A percentile compares a stretch with the other conserved stretches of the same genome.
These are phyloP conservation scores for Megaptera novaeangliae DNA, from an alignment of 2,113 vertebrate genomes.

Conservation along the genomic window DNA sequence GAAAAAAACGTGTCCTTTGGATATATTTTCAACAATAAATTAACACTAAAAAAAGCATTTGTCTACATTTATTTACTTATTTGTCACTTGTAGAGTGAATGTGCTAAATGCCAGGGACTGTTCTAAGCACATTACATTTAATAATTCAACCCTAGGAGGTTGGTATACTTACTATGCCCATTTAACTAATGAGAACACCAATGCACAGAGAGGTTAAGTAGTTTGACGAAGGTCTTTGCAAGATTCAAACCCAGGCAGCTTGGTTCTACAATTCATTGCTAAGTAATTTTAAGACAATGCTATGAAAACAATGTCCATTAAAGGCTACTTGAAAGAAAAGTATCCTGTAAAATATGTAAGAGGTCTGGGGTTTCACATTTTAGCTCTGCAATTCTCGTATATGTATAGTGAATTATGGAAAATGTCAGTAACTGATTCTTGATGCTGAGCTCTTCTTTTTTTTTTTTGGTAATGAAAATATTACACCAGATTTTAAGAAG, in stretches of 20 bases:
- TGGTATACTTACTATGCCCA: background rate
- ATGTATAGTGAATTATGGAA: background rate
- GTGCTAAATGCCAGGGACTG: background rate
- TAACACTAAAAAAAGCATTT: background rate
- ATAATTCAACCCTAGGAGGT: background rate
- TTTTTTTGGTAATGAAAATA: background rate
- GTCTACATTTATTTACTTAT: background rate
- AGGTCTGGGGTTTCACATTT: background rate
- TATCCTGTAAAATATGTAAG: background rate
- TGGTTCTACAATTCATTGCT: background rate
- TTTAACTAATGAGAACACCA: background rate
- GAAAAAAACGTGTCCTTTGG: background rate
- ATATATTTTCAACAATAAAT: background rate
- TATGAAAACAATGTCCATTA: background rate
- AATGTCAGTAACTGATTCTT: background rate
- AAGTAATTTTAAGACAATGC: background rate
- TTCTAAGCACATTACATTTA: background rate
- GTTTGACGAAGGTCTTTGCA: background rate
- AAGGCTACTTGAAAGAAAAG: background rate
- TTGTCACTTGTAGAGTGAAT: background rate
- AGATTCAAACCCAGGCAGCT: background rate
- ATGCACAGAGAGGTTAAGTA: background rate
- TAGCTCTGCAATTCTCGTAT: background rate
- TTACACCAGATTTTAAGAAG: background rate
- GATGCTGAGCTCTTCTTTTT: background rate